These are phyloP conservation scores for Drosophila heteroneura DNA, from an alignment of 2,888 invertebrate genomes.

Conservation along the genomic window DNA sequence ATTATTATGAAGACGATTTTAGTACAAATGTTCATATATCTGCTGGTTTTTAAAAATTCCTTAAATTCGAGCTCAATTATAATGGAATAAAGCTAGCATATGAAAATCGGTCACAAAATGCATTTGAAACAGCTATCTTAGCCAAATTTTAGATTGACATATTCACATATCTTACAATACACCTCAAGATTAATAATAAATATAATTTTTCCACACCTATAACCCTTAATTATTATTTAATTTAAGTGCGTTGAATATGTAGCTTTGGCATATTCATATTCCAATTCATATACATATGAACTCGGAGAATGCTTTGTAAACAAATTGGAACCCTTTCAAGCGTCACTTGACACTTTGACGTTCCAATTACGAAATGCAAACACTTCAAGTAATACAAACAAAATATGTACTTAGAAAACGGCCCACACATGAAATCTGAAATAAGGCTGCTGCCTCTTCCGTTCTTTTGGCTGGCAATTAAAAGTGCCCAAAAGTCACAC, in stretches of 20 bases:
- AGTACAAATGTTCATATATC: background rate
- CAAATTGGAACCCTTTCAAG: constrained; percentile 52
- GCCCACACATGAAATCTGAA: constrained; percentile 57
- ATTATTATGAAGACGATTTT: constrained; percentile 2
- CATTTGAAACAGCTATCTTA: background rate
- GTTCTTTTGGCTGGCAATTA: constrained; percentile 44
- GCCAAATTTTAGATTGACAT: background rate
- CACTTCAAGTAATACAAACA: constrained; percentile 73
- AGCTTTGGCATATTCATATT: background rate
- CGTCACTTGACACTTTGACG: constrained; percentile 75
- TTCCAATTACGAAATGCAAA: constrained; percentile 79
- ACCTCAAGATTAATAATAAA: background rate
- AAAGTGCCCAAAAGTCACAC: constrained; percentile 43
- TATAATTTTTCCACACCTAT: background rate
- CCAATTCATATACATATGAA: constrained; percentile 1
- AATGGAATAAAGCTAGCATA: background rate
- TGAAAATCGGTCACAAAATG: background rate
- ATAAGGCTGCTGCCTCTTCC: constrained; percentile 33
- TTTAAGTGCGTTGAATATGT: background rate
- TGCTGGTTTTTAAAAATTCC: background rate
- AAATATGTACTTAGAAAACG: constrained; percentile 53
- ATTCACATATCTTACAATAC: background rate
- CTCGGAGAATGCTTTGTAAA: constrained; percentile 47
- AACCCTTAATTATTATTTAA: background rate
- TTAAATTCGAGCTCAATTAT: background rate